A percentile compares a stretch with the other conserved stretches of the same genome.
These are phyloP conservation scores for Aphrophora alni DNA, from an alignment of 2,888 invertebrate species.

Conservation along the genomic window DNA sequence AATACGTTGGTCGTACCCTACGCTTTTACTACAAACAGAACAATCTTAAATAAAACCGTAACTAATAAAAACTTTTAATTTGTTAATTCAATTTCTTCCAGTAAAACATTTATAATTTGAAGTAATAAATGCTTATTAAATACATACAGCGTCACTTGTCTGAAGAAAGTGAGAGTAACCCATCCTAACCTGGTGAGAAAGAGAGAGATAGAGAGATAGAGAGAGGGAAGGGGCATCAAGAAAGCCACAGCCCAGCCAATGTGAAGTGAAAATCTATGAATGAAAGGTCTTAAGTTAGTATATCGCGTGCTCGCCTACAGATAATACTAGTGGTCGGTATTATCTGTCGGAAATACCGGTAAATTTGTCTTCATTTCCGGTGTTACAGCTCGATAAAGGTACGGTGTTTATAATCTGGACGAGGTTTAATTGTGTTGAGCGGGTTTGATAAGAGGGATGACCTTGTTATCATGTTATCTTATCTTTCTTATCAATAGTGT, in stretches of 20 bases:
- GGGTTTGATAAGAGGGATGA: background rate
- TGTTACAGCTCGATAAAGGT: background rate
- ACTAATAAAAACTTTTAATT: too few species aligned
- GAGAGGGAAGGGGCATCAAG: background rate
- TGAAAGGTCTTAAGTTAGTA: background rate
- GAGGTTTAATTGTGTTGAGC: background rate
- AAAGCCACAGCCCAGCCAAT: background rate
- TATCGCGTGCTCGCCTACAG: background rate
- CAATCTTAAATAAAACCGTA: too few species aligned
- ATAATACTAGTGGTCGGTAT: background rate
- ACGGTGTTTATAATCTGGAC: background rate
- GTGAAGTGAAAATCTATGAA: slow-evolving; percentile 6
- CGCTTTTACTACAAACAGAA: too few species aligned
- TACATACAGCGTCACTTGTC: background rate
- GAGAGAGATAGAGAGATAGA: background rate
- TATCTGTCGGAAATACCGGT: background rate
- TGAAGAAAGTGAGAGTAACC: slow-evolving; percentile 1
- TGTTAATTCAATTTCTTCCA: too few species aligned
- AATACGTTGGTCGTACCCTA: too few species aligned
- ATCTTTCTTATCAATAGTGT: background rate
- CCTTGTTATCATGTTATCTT: background rate
- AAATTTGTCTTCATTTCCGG: background rate
- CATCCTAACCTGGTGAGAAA: background rate
- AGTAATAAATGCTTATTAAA: background rate
- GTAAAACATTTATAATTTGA: too few species aligned